Evolutionary conservation across 2,797 vertebrate species (phyloP).

Genomic region (Arremon aurantiirostris): DNA sequence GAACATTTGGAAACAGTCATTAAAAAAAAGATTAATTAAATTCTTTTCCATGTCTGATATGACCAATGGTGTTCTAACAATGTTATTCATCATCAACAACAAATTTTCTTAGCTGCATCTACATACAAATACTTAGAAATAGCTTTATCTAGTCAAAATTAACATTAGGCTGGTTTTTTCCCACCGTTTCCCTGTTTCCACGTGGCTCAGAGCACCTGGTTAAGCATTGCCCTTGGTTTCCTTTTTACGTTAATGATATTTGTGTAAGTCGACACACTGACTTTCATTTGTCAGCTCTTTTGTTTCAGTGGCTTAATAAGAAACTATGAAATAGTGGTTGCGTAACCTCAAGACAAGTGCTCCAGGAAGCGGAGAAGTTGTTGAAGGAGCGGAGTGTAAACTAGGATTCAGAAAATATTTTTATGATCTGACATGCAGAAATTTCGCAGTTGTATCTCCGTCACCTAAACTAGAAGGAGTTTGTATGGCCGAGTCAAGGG

Average conservation of each 20-base stretch:
- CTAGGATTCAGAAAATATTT: background rate
- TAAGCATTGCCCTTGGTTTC: background rate
- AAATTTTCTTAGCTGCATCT: background rate
- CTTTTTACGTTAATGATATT: conserved; percentile 22
- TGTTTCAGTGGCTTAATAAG: conserved; percentile 55
- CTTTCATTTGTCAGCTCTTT: conserved; percentile 21
- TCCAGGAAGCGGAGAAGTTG: conserved; percentile 15
- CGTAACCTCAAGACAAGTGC: background rate
- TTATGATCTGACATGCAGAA: background rate
- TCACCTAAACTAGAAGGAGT: background rate
- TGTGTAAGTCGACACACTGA: background rate
- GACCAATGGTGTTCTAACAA: background rate
- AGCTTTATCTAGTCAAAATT: background rate
- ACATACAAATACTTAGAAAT: background rate
- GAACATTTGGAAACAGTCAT: background rate
- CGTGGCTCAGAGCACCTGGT: background rate
- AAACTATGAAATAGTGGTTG: conserved; percentile 46
- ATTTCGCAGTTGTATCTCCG: background rate
- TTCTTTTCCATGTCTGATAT: background rate
- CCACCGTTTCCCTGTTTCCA: background rate
- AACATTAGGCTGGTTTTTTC: background rate
- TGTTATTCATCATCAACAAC: background rate
- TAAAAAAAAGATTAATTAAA: background rate
- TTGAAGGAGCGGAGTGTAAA: background rate
- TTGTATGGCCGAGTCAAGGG: background rate